These are phyloP conservation scores for Elanoides forficatus DNA, from an alignment of 2,113 vertebrate species.

Conservation along the genomic window DNA sequence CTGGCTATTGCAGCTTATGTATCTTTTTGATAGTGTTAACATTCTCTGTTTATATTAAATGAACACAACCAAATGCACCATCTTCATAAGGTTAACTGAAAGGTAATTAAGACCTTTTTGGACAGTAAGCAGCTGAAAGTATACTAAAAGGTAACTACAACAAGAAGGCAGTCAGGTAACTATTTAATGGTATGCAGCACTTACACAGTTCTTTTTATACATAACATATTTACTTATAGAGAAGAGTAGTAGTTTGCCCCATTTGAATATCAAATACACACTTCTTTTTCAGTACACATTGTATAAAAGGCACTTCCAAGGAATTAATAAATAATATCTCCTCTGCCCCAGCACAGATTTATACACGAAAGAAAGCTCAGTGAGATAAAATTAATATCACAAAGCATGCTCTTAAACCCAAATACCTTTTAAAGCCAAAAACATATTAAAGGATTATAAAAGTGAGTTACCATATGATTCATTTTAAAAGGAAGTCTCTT, in stretches of 20 bases:
- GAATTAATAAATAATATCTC: slow-evolving; percentile 34
- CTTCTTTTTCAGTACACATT: background rate
- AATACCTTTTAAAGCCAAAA: background rate
- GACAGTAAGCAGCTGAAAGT: background rate
- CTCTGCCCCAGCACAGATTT: background rate
- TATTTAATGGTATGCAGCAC: background rate
- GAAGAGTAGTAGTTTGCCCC: background rate
- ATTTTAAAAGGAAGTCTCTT: slow-evolving; percentile 29
- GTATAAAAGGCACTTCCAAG: slow-evolving; percentile 32
- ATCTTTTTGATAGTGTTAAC: background rate
- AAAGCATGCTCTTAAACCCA: slow-evolving; percentile 30
- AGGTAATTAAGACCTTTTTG: background rate
- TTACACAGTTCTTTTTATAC: background rate
- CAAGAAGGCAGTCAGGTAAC: background rate
- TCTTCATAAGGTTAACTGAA: background rate
- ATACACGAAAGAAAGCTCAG: background rate
- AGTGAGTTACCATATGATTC: slow-evolving; percentile 54
- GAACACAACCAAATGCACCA: background rate
- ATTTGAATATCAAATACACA: background rate
- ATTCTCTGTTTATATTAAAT: background rate
- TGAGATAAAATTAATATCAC: background rate
- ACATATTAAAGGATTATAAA: slow-evolving; percentile 29
- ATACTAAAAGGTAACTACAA: background rate
- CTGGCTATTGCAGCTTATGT: background rate
- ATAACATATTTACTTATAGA: background rate